These are phyloP conservation scores for Columba livia DNA, from an alignment of 2,113 vertebrate genomes.

Conservation along the genomic window DNA sequence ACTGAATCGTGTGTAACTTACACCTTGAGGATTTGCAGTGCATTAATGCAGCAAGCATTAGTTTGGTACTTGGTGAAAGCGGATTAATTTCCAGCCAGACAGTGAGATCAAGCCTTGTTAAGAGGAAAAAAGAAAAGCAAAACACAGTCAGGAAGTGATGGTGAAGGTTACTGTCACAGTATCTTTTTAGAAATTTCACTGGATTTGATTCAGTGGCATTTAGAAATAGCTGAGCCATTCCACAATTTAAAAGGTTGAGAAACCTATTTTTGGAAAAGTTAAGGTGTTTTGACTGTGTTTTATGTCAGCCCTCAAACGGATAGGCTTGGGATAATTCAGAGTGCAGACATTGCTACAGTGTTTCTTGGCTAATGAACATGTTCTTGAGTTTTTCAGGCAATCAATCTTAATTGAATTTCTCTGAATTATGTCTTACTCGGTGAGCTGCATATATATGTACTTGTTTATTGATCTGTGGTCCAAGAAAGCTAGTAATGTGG, in stretches of 20 bases:
- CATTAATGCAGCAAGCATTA: slow-evolving; percentile 62
- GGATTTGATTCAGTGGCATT: neutral
- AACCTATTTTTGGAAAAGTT: neutral
- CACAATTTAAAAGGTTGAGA: neutral
- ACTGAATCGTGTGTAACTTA: slow-evolving; percentile 64
- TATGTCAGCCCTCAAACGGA: neutral
- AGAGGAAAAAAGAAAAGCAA: slow-evolving; percentile 32
- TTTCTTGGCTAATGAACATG: neutral
- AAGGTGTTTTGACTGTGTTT: neutral
- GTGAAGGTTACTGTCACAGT: slow-evolving; percentile 43
- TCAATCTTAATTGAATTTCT: neutral
- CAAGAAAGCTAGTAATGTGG: neutral
- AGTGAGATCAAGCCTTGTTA: slow-evolving; percentile 64
- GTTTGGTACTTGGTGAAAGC: slow-evolving; percentile 56
- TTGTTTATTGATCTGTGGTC: neutral
- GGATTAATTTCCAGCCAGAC: slow-evolving; percentile 75
- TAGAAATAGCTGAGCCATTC: neutral
- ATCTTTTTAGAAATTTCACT: neutral
- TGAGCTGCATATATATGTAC: neutral
- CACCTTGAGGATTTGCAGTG: slow-evolving; percentile 73
- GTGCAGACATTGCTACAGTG: accelerated
- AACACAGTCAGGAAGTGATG: neutral
- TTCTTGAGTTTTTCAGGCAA: neutral
- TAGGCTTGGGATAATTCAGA: neutral
- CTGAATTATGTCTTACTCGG: neutral